Conservation (phyloP, 2,113 vertebrate species). For the Aegithalos caudatus region DNA sequence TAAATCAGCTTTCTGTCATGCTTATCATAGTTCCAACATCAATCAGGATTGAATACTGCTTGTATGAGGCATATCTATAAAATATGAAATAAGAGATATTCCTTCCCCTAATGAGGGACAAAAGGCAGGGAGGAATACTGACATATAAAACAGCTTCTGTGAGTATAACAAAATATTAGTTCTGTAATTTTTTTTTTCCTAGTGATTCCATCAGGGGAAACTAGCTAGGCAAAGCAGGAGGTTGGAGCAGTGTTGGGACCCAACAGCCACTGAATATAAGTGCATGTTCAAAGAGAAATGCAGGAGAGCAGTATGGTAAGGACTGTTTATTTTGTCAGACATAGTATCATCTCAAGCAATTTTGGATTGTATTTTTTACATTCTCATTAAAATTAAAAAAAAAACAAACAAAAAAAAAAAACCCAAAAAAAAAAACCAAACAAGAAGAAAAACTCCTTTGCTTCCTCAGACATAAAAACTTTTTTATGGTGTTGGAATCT, state of each 20-base stretch:
- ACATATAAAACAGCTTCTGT: background rate
- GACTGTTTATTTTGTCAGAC: background rate
- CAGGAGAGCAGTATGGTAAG: background rate
- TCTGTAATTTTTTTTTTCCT: background rate
- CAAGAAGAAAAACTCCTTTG: background rate
- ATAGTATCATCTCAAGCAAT: background rate
- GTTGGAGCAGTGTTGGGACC: background rate
- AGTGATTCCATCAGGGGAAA: background rate
- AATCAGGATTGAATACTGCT: background rate
- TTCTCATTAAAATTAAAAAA: background rate
- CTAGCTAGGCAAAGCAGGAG: background rate
- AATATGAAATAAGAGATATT: background rate
- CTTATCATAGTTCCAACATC: background rate
- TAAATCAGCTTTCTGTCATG: background rate
- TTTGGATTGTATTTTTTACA: background rate
- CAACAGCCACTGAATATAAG: background rate
- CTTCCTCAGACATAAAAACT: background rate
- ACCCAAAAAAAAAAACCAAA: no score
- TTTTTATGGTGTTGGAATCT: background rate
- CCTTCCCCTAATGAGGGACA: background rate
- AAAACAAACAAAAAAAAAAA: no score
- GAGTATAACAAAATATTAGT: background rate
- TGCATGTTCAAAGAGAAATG: background rate
- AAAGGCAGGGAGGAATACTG: background rate
- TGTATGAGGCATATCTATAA: background rate